Evolutionary conservation across 1,140 invertebrate species (phyloP).

Genomic region (Mizuhopecten yessoensis): DNA sequence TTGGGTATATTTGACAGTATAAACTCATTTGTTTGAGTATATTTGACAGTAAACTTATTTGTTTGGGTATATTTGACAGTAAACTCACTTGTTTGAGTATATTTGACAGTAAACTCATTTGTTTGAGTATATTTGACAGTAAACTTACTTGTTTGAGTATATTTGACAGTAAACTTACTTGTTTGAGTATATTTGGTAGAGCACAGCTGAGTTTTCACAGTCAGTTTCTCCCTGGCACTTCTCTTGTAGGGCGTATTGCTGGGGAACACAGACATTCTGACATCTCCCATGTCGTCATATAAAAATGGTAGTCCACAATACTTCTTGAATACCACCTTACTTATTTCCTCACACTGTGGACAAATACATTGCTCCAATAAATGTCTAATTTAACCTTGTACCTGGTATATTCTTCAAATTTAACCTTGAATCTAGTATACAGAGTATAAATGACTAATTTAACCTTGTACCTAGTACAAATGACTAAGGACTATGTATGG

Average conservation of each 20-base stretch:
- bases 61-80: background rate
- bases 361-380: background rate
- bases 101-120: background rate
- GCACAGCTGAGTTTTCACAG: slow-evolving; percentile 92
- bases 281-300: slow-evolving; percentile 80
- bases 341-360: slow-evolving; percentile 89
- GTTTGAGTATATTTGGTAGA: slow-evolving; percentile 98
- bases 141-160: background rate
- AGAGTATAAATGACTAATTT: too few relatives aligned
- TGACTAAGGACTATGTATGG: too few relatives aligned
- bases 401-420: too few relatives aligned
- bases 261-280: slow-evolving; percentile 56
- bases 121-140: background rate
- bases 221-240: slow-evolving; percentile 93
- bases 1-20: background rate
- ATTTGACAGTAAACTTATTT: too few relatives aligned
- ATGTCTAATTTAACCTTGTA: too few relatives aligned
- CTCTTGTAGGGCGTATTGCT: slow-evolving; percentile 87
- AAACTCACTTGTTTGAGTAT: background rate
- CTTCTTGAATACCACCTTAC: slow-evolving; percentile 86
- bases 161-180: slow-evolving; percentile 84
- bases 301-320: slow-evolving; percentile 91
- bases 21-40: background rate
- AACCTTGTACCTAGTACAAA: too few relatives aligned
- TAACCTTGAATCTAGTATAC: too few relatives aligned